Conservation (phyloP, 2,113 vertebrate species). For the Oxygymnocypris stewartii region DNA sequence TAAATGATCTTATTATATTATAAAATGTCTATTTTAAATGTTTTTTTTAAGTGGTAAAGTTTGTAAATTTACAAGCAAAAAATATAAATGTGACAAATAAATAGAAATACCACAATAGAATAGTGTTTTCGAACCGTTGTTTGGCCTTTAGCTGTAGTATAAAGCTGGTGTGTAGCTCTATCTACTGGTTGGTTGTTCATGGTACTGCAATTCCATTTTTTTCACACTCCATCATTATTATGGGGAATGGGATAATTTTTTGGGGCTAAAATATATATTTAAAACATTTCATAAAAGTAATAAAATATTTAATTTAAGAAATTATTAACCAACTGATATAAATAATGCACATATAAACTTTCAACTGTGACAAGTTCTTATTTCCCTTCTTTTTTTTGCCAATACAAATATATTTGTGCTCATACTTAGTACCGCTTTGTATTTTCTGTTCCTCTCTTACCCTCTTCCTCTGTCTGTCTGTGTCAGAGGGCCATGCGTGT, state of each 20-base stretch:
- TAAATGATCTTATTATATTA: too few relatives aligned
- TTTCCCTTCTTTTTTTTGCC: not conserved
- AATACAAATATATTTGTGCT: not conserved
- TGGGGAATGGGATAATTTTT: too few relatives aligned
- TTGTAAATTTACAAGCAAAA: not conserved
- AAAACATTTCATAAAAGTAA: not conserved
- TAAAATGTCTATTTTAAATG: too few relatives aligned
- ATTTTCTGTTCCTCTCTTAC: not conserved
- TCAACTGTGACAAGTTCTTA: not conserved
- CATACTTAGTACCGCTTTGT: not conserved
- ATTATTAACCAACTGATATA: not conserved
- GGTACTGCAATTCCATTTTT: not conserved
- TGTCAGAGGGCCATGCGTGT: constrained; percentile 93
- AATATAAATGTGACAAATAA: not conserved
- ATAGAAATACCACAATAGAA: not conserved
- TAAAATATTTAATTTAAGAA: not conserved
- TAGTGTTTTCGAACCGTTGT: not conserved
- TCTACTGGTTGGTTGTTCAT: not conserved
- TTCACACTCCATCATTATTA: not conserved
- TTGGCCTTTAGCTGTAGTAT: not conserved
- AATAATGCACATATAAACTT: too few relatives aligned
- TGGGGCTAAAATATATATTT: not conserved
- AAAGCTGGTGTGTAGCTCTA: not conserved
- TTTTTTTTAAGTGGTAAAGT: not conserved
- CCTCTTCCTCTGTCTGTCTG: not conserved